These are phyloP conservation scores for Anagyrus pseudococci DNA, from an alignment of 2,888 invertebrate genomes.

Conservation along the genomic window DNA sequence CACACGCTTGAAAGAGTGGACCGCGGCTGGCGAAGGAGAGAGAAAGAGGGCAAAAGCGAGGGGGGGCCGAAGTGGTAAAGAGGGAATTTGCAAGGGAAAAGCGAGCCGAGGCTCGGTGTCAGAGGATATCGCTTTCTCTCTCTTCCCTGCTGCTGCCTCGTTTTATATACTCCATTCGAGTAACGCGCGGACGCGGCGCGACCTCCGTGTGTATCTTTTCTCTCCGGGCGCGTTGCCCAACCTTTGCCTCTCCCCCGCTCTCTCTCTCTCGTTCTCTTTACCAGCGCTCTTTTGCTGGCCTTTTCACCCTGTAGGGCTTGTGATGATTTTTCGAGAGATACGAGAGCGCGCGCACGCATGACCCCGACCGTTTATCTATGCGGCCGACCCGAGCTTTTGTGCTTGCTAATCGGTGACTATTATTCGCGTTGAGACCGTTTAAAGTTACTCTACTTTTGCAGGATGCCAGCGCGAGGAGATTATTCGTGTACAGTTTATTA, in stretches of 20 bases:
- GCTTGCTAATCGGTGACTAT: too few relatives aligned
- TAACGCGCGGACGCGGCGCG: neutral
- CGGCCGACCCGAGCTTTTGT: too few relatives aligned
- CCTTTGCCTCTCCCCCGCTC: too few relatives aligned
- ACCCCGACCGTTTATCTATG: neutral
- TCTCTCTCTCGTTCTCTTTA: conserved; percentile 21
- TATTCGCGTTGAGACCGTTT: too few relatives aligned
- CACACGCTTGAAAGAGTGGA: conserved; percentile 49
- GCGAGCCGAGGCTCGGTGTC: conserved; percentile 52
- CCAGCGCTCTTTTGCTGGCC: conserved; percentile 17
- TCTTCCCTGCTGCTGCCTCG: neutral
- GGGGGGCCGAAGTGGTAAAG: conserved; percentile 57
- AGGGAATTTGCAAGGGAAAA: conserved; percentile 59
- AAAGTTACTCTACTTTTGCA: too few relatives aligned
- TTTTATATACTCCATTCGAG: conserved; percentile 26
- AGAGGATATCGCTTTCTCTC: conserved; percentile 47
- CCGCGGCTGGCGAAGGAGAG: conserved; percentile 24
- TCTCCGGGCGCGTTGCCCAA: too few relatives aligned
- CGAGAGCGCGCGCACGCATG: neutral
- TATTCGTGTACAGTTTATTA: too few relatives aligned
- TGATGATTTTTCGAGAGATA: conserved; percentile 27
- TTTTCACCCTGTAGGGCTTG: conserved; percentile 11
- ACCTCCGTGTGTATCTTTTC: conserved; percentile 7
- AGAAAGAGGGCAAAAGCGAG: conserved; percentile 2
- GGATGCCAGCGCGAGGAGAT: too few relatives aligned